Evolutionary conservation across 2,888 invertebrate genomes (phyloP).

Genomic region (Reticulitermes lucifugus): DNA sequence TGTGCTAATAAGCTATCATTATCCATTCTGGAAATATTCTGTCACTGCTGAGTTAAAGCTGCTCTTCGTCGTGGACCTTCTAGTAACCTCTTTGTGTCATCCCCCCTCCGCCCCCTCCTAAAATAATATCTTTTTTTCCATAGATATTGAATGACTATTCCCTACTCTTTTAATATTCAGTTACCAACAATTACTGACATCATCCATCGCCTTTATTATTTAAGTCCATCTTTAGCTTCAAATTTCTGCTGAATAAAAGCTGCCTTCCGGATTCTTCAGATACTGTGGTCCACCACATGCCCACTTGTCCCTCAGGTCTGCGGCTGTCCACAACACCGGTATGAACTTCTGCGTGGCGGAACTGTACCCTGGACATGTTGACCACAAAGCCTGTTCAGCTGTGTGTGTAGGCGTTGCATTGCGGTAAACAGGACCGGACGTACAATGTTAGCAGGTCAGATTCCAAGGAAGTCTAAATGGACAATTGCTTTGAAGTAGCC

Average conservation of each 20-base stretch:
- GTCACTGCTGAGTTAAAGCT: too few species aligned
- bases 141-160: too few species aligned
- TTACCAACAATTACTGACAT: too few species aligned
- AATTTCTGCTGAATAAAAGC: not conserved
- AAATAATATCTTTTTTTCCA: too few species aligned
- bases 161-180: too few species aligned
- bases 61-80: too few species aligned
- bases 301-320: not conserved
- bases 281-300: not conserved
- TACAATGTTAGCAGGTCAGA: conserved; percentile 6
- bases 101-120: too few species aligned
- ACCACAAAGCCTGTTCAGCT: not conserved
- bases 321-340: not conserved
- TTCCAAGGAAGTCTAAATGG: conserved; percentile 23
- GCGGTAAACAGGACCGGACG: conserved; percentile 7
- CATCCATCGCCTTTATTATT: too few species aligned
- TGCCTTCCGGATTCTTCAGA: not conserved
- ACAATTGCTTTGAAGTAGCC: conserved; percentile 7
- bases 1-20: too few species aligned
- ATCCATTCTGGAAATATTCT: too few species aligned
- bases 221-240: not conserved
- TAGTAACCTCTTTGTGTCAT: too few species aligned
- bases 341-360: not conserved
- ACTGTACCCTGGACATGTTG: not conserved
- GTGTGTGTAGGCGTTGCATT: conserved; percentile 15